Base-by-base conservation (phyloP, 2,888 invertebrate genomes). In the Drosophila anomelani region DNA sequence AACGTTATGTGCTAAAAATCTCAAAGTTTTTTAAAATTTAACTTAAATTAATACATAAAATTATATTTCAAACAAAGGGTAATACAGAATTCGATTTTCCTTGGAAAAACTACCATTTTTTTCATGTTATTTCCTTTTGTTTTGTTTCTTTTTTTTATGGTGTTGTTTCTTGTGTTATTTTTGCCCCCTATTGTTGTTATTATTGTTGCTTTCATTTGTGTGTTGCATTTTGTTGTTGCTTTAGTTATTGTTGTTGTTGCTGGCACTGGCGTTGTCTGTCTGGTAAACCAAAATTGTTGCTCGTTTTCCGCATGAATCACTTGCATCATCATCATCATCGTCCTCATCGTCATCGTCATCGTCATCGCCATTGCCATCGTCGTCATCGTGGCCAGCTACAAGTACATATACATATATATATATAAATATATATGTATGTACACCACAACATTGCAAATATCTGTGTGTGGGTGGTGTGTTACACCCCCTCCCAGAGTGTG, bases 271-370 rank as follows among this genome's bases (percentile, higher is more conserved):
- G 81, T 84, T 82, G 85, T 84, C 79, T 82, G 82, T 80, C 84
- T 86, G 86, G 85, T 85, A 82, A 86, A 85, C 86, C 86, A 81
- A 85, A 86, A 86, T 85, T 85, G 85, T 85, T 85, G 86, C 86
- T 85, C 82, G 85, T 85, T 85, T 85, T 85, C 86, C 85, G 79
- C 85, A 80, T 85, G 85, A 85, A 85, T 85, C 85, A 85, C 85
- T 85, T 85, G 86, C 82, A 85, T 81, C 84, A 83, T 85, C 85
- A 81, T 78, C 68, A 69, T 76, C 82, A 69, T 76, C 82, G 32
- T 53, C 23, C 26, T 4, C 26, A 26, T 68, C 55, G 47, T 58
- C 79, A 26, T 68, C 55, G 47, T 58, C 79, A 23, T 23, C 23
- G 23, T 3, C 68, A 46, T 29, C 32, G 73, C 72, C 82, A 53